phyloP scores from a whole-genome alignment of 2,797 vertebrate species.

The Cyprinella venusta region DNA sequence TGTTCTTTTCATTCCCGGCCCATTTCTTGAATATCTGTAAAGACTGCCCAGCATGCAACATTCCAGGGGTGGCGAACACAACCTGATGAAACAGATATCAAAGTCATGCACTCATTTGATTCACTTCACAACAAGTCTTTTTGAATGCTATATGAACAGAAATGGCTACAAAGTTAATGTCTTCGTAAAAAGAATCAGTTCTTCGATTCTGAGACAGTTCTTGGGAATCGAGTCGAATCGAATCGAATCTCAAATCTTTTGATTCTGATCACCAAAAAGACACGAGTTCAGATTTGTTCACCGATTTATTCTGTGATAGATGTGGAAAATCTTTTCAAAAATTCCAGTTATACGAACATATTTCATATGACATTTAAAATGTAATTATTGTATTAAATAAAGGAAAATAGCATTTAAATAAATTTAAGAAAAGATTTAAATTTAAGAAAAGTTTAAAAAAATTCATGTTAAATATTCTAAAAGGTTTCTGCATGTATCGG shows the following conservation, averaged over 20 bases:
- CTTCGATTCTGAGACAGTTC: not conserved
- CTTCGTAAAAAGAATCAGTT: not conserved
- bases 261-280: not conserved
- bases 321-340: not conserved
- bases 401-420: not conserved
- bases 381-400: not conserved
- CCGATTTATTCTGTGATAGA: not conserved
- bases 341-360: not conserved
- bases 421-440: not conserved
- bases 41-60: constrained; percentile 98
- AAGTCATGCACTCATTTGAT: not conserved
- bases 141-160: not conserved
- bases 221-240: not conserved
- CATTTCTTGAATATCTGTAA: constrained; percentile 98
- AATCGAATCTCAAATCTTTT: not conserved
- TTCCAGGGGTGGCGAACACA: constrained; percentile 96
- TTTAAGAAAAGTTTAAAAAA: too few species aligned
- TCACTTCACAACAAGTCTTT: not conserved
- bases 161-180: not conserved
- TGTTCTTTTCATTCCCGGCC: constrained; percentile 98
- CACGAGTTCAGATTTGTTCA: not conserved
- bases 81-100: constrained; percentile 76
- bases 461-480: not conserved
- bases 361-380: not conserved
- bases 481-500: not conserved